A percentile compares a stretch with the other conserved stretches of the same genome.
Conservation (phyloP, 2,113 vertebrate genomes). For the Tautogolabrus adspersus region DNA sequence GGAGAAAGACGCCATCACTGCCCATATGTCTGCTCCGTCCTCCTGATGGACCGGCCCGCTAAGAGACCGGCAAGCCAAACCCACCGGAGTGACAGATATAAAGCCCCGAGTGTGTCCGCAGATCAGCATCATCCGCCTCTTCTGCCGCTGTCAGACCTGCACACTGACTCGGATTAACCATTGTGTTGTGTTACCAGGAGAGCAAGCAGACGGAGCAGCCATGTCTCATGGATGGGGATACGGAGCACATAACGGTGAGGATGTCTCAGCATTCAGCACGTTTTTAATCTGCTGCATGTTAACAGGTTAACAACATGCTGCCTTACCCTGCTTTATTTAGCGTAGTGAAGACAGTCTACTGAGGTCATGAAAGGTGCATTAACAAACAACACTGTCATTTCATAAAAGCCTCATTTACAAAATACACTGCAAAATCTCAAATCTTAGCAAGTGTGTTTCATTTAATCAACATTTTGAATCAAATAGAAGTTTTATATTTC, state of each 20-base stretch:
- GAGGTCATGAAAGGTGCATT: too few species aligned
- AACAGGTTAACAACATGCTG: background rate
- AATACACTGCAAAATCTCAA: too few species aligned
- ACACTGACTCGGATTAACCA: background rate
- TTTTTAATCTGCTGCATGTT: background rate
- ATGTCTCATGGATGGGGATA: conserved; percentile 93
- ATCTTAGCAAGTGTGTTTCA: too few species aligned
- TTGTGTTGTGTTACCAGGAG: background rate
- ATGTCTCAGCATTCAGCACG: background rate
- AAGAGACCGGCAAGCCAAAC: conserved; percentile 31
- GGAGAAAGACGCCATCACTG: background rate
- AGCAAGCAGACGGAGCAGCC: conserved; percentile 12
- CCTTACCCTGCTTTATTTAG: background rate
- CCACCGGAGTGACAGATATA: conserved; percentile 40
- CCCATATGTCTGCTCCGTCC: background rate
- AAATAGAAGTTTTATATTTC: too few species aligned
- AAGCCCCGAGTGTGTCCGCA: conserved; percentile 18
- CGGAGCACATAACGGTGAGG: conserved; percentile 88
- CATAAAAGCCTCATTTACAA: too few species aligned
- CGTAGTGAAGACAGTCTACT: too few species aligned
- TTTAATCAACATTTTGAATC: too few species aligned
- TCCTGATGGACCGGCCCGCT: conserved; percentile 3
- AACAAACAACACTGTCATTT: background rate
- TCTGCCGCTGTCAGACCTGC: background rate
- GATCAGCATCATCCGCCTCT: background rate